These are phyloP conservation scores for Aplodontia rufa DNA, from an alignment of 2,113 vertebrate genomes.

Conservation along the genomic window DNA sequence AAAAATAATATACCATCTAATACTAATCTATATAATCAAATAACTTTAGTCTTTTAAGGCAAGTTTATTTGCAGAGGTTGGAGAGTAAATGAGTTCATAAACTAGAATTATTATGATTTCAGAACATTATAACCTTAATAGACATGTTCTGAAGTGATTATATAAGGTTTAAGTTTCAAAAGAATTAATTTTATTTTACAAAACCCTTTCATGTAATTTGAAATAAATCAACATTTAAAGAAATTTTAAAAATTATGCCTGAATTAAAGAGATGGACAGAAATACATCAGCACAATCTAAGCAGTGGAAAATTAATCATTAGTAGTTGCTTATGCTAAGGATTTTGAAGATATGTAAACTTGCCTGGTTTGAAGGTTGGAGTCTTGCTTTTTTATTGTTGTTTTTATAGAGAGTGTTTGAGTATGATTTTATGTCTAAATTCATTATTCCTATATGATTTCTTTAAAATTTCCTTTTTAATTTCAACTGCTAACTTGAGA, in stretches of 20 bases:
- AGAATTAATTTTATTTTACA: not conserved
- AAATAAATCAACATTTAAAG: conserved; percentile 23
- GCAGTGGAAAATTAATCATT: conserved; percentile 2
- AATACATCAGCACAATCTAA: not conserved
- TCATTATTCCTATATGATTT: not conserved
- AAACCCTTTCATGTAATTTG: conserved; percentile 30
- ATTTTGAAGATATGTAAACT: conserved; percentile 11
- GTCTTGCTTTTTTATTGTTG: not conserved
- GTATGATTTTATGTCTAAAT: not conserved
- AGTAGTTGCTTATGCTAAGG: not conserved
- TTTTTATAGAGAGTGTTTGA: not conserved
- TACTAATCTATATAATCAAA: conserved; percentile 47
- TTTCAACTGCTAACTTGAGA: conserved; percentile 18
- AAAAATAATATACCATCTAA: conserved; percentile 17
- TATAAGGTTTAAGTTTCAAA: not conserved
- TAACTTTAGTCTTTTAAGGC: conserved; percentile 17
- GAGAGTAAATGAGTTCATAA: conserved; percentile 42
- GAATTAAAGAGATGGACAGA: not conserved
- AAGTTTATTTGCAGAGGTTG: conserved; percentile 20
- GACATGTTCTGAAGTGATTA: not conserved
- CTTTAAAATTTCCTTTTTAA: not conserved
- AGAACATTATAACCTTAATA: not conserved
- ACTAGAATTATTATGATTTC: conserved; percentile 28
- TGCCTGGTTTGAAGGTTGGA: not conserved
- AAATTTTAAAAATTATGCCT: not conserved